Evolutionary conservation across 2,888 invertebrate species (phyloP).

Genomic region (Lycophotia porphyrea): DNA sequence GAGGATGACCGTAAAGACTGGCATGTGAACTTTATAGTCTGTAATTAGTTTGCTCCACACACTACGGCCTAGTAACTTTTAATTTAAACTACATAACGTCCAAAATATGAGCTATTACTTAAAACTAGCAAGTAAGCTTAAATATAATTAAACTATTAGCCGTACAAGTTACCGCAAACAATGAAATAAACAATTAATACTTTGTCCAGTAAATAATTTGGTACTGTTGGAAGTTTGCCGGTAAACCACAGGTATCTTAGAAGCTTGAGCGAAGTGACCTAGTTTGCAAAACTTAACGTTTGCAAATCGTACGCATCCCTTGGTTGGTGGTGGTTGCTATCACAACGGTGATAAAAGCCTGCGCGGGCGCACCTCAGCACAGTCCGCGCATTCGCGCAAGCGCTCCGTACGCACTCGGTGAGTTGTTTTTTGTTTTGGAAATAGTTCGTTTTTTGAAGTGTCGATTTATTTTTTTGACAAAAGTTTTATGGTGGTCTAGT

Average conservation of each 20-base stretch:
- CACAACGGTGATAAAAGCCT: slow-evolving; percentile 80
- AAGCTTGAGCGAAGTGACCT: slow-evolving; percentile 61
- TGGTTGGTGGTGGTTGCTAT: slow-evolving; percentile 78
- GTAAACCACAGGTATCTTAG: slow-evolving; percentile 56
- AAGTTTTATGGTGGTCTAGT: background rate
- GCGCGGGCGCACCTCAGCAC: slow-evolving; percentile 71
- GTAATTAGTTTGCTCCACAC: slow-evolving; percentile 1
- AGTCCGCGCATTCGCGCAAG: slow-evolving; percentile 83
- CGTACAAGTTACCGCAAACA: slow-evolving; percentile 40
- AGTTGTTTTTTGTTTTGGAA: slow-evolving; percentile 72
- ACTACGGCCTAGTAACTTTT: background rate
- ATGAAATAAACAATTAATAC: slow-evolving; percentile 49
- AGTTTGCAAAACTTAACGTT: slow-evolving; percentile 70
- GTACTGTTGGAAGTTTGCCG: slow-evolving; percentile 26
- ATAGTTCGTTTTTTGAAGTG: slow-evolving; percentile 55
- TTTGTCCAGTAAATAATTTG: slow-evolving; percentile 45
- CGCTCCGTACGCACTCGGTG: slow-evolving; percentile 87
- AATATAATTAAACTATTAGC: slow-evolving; percentile 1
- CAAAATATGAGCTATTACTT: background rate
- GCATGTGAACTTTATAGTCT: background rate
- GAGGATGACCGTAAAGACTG: background rate
- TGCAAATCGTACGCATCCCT: slow-evolving; percentile 65
- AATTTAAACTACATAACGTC: slow-evolving; percentile 2
- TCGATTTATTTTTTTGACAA: slow-evolving; percentile 2
- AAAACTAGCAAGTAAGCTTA: background rate